Evolutionary conservation across 2,797 vertebrate species (phyloP).

Genomic region (Microctenopoma stevenorrisi): DNA sequence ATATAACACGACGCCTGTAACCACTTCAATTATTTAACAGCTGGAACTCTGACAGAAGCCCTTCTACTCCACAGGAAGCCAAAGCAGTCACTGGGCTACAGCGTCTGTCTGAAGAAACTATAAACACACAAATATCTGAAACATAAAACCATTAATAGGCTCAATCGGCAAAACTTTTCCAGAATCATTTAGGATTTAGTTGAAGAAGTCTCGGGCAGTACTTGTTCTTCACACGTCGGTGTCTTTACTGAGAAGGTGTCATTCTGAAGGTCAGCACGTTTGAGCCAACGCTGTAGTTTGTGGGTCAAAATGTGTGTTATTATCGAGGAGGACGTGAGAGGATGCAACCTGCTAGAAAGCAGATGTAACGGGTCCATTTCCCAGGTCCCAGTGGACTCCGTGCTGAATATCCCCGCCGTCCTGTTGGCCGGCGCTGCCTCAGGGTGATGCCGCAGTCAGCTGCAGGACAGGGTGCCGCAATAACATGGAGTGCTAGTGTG

Average conservation of each 20-base stretch:
- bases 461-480: background rate
- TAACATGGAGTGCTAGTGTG: too few species aligned
- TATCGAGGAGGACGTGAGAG: background rate
- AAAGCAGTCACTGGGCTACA: background rate
- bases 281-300: background rate
- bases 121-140: background rate
- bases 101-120: background rate
- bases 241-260: too few species aligned
- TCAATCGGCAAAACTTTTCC: background rate
- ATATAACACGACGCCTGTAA: conserved; percentile 41
- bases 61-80: background rate
- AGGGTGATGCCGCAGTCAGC: conserved; percentile 5
- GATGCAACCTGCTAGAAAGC: background rate
- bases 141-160: too few species aligned
- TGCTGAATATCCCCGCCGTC: background rate
- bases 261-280: too few species aligned
- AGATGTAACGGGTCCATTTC: background rate
- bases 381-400: background rate
- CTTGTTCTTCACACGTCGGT: too few species aligned
- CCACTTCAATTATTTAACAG: conserved; percentile 70
- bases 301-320: background rate
- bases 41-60: conserved; percentile 50
- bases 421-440: background rate
- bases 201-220: too few species aligned
- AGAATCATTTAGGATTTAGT: too few species aligned